Percentiles rank a stretch among this genome's conserved stretches.
These are phyloP conservation scores for Crambe crambe DNA, from an alignment of 37 sponge, comb jelly and placozoan species.

Conservation along the genomic window DNA sequence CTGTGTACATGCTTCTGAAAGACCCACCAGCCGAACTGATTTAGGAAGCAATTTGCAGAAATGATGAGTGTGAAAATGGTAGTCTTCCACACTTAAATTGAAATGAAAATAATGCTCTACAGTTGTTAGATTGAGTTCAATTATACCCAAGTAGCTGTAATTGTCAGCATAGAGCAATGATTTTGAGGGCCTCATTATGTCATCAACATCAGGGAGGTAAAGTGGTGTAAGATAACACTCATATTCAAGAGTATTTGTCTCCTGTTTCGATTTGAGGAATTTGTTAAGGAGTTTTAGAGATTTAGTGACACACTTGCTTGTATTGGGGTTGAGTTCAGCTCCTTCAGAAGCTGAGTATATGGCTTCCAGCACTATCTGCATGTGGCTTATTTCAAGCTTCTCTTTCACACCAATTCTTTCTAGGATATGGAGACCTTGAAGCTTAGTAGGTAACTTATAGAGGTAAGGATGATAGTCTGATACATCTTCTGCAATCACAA, in stretches of 20 bases:
- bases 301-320: not conserved
- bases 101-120: not conserved
- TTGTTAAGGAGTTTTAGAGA: not conserved
- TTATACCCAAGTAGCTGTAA: not conserved
- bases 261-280: constrained; percentile 2
- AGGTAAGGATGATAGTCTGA: constrained; percentile 30
- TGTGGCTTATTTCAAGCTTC: constrained; percentile 10
- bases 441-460: constrained; percentile 4
- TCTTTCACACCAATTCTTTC: constrained; percentile 10
- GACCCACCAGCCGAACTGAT: constrained; percentile 6
- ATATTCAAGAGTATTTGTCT: not conserved
- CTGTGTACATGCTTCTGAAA: constrained; percentile 4
- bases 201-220: constrained; percentile 15
- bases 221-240: constrained; percentile 9
- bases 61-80: not conserved
- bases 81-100: not conserved
- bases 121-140: not conserved
- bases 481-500: not conserved
- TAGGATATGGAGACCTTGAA: not conserved
- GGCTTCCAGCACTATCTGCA: constrained; percentile 17
- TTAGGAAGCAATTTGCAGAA: constrained; percentile 16
- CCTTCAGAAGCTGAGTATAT: constrained; percentile 1
- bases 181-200: not conserved
- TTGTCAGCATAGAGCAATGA: constrained; percentile 23
- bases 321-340: constrained; percentile 7